Evolutionary conservation across 2,113 vertebrate species (phyloP).

Genomic region (Chinchilla lanigera): DNA sequence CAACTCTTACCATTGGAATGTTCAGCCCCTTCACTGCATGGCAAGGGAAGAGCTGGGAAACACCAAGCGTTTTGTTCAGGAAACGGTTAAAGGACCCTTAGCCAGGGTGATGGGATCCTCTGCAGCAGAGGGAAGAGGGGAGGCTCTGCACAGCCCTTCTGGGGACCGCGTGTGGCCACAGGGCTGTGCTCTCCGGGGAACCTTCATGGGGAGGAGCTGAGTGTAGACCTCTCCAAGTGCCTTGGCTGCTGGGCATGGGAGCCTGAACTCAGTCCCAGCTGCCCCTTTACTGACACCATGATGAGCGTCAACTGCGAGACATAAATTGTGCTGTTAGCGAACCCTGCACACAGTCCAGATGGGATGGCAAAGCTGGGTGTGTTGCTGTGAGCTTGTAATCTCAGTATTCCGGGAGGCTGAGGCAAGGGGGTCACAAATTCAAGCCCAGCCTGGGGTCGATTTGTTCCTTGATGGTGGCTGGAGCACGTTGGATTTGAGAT

Average conservation of each 20-base stretch:
- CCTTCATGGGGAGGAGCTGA: not conserved
- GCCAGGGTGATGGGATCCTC: constrained; percentile 43
- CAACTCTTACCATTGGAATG: not conserved
- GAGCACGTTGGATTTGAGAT: not conserved
- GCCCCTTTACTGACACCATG: not conserved
- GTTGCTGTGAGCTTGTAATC: not conserved
- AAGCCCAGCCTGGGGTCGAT: not conserved
- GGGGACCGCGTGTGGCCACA: accelerated
- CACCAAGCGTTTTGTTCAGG: not conserved
- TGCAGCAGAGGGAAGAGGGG: constrained; percentile 32
- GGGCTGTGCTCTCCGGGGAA: too few relatives aligned
- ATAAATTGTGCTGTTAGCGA: not conserved
- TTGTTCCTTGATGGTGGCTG: not conserved
- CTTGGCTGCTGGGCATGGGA: not conserved
- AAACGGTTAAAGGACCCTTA: not conserved
- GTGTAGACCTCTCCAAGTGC: not conserved
- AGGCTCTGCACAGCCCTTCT: not conserved
- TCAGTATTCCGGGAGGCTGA: not conserved
- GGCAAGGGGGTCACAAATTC: not conserved
- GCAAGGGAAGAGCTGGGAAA: not conserved
- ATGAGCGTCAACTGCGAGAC: not conserved
- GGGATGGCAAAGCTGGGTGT: not conserved
- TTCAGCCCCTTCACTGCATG: not conserved
- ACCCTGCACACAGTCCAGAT: not conserved
- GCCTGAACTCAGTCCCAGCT: not conserved